These are phyloP conservation scores for Lagria hirta DNA, from an alignment of 2,888 invertebrate genomes.

Conservation along the genomic window DNA sequence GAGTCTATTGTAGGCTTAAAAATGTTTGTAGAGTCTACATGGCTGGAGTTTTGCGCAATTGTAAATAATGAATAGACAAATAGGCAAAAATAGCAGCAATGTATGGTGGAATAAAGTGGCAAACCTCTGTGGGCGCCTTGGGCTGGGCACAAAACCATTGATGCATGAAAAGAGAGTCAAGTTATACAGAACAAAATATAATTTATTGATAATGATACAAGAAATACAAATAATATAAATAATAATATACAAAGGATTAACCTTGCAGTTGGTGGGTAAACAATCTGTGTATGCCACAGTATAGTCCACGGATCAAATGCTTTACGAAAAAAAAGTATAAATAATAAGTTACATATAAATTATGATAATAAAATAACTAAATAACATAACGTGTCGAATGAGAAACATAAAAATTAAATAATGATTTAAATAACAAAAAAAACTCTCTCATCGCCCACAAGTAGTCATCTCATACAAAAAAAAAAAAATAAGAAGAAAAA, in stretches of 20 bases:
- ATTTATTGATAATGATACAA: slow-evolving; percentile 56
- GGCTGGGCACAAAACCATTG: slow-evolving; percentile 12
- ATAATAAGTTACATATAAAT: slow-evolving; percentile 58
- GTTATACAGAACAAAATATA: slow-evolving; percentile 54
- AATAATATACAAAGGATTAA: slow-evolving; percentile 28
- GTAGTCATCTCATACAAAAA: slow-evolving; percentile 42
- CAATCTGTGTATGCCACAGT: slow-evolving; percentile 45
- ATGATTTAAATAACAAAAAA: slow-evolving; percentile 55
- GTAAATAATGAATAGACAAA: slow-evolving; percentile 6
- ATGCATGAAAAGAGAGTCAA: slow-evolving; percentile 7
- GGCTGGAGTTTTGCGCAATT: slow-evolving; percentile 15
- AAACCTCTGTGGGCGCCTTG: slow-evolving; percentile 18
- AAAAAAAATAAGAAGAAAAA: slow-evolving; percentile 36
- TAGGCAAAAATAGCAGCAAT: neutral
- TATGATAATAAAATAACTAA: slow-evolving; percentile 56
- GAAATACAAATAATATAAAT: slow-evolving; percentile 49
- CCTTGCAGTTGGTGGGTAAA: slow-evolving; percentile 31
- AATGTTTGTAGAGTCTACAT: slow-evolving; percentile 8
- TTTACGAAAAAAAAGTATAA: slow-evolving; percentile 50
- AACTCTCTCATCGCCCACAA: slow-evolving; percentile 52
- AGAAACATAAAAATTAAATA: slow-evolving; percentile 55
- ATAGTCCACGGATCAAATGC: slow-evolving; percentile 50
- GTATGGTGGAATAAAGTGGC: slow-evolving; percentile 1
- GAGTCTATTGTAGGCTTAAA: slow-evolving; percentile 3
- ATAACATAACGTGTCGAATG: slow-evolving; percentile 55